A percentile compares a stretch with the other conserved stretches of the same genome.
These are phyloP conservation scores for Dicrostonyx torquatus DNA, from an alignment of 2,797 vertebrate species.

Conservation along the genomic window DNA sequence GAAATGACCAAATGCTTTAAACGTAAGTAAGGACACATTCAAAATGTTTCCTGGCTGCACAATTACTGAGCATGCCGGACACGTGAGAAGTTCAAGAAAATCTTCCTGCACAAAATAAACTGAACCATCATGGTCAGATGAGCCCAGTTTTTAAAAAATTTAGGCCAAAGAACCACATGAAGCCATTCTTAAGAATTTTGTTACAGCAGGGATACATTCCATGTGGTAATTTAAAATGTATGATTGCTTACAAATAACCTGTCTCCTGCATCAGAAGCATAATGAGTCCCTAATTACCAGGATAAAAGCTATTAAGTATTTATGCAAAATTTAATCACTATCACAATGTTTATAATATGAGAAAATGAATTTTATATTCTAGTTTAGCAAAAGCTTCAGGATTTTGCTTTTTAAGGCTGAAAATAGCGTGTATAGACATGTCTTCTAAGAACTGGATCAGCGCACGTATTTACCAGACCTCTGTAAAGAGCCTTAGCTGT, in stretches of 20 bases:
- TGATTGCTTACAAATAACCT: constrained; percentile 69
- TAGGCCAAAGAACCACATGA: neutral
- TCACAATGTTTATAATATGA: neutral
- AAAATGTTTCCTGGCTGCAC: too few relatives aligned
- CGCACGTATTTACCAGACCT: neutral
- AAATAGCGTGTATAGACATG: neutral
- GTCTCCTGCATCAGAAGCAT: constrained; percentile 53
- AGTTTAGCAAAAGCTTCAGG: neutral
- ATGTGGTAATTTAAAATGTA: constrained; percentile 63
- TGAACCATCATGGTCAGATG: neutral
- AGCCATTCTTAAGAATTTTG: neutral
- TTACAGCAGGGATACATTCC: neutral
- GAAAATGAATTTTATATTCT: constrained; percentile 6
- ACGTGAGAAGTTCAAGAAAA: neutral
- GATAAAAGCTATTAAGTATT: constrained; percentile 51
- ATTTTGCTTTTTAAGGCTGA: neutral
- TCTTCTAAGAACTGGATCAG: neutral
- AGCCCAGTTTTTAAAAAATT: neutral
- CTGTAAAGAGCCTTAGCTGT: neutral
- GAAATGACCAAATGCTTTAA: neutral
- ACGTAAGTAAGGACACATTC: neutral
- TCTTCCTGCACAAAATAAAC: neutral
- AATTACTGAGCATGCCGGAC: neutral
- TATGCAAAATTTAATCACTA: constrained; percentile 43
- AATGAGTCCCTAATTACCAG: constrained; percentile 55